Base-by-base conservation (phyloP, 37 sponge, comb jelly and placozoan species). In the Beroe forskalii region DNA sequence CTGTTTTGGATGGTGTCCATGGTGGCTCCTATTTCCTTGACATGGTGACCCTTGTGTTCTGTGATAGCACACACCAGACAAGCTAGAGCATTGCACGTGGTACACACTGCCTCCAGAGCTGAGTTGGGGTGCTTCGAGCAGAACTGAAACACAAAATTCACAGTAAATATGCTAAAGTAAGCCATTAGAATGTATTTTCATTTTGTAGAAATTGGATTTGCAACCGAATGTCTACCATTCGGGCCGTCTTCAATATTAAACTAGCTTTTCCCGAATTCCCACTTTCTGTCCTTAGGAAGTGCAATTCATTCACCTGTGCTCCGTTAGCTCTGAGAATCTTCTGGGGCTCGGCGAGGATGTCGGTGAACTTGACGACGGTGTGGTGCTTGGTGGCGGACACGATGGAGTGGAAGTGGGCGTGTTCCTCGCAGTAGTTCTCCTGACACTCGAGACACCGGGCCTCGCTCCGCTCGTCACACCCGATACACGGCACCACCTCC, bases 361-460 rank as follows among this genome's bases (percentile, higher is more conserved):
- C 86, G 25, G n/a, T 44, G 86, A 80, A 80, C 30, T 22, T 44
- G 9, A 80, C 86, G 6, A 80, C 55, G 22, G 86, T 80, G 55
- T 80, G 86, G 30, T 80, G 86, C 35, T 80, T 80, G 19, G 86
- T 80, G 37, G 86, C 86, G 1, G 86, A 32, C n/a, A 80, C 86
- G 14, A 80, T 80, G 6, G 55, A 44, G 55, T 80, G 86, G 86
- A 80, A 80, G 24, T 80, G 40, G 40, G 86, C 86, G 86, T 80
- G 86, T 23, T 80, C 86, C 30, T 44, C 55, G 27, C 86, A 80
- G 55, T 80, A 80, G 48, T 80, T 80, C 48, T 80, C 86, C 86
- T 80, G 86, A 80, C 86, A 80, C 86, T 80, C 86, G 17, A 80
- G 48, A 80, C 86, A 80, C 48, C 86, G 86, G 8, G 86, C 44